phyloP scores from a whole-genome alignment of 2,888 invertebrate species.

The Philereme transversata region DNA sequence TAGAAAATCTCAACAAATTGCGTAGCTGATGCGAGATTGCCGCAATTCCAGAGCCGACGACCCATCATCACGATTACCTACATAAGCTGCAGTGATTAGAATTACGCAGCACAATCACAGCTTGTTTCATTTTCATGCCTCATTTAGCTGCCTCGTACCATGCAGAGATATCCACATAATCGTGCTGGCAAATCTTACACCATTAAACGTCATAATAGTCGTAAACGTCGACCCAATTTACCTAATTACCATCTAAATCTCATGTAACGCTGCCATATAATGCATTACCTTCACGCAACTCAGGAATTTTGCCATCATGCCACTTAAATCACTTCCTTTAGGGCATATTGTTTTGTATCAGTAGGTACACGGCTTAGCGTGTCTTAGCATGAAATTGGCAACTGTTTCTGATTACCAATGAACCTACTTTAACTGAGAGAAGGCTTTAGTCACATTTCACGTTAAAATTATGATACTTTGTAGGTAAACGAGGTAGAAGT shows the following conservation, averaged over 20 bases:
- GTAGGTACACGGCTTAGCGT: too few relatives aligned
- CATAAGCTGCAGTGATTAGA: conserved; percentile 12
- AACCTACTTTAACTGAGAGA: too few relatives aligned
- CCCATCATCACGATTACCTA: conserved; percentile 11
- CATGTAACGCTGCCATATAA: conserved; percentile 26
- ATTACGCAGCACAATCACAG: conserved; percentile 13
- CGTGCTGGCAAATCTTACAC: conserved; percentile 38
- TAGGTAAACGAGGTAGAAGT: conserved; percentile 90
- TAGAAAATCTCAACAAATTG: conserved; percentile 12
- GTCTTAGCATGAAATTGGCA: too few relatives aligned
- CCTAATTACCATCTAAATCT: conserved; percentile 32
- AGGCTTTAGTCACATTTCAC: not conserved
- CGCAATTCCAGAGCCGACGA: conserved; percentile 12
- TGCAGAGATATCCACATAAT: conserved; percentile 33
- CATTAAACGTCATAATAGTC: conserved; percentile 30
- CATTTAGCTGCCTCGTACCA: conserved; percentile 30
- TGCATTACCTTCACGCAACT: conserved; percentile 24
- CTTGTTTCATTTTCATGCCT: conserved; percentile 11
- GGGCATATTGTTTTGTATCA: too few relatives aligned
- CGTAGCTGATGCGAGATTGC: conserved; percentile 12
- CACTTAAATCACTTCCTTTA: too few relatives aligned
- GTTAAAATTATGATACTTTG: conserved; percentile 30
- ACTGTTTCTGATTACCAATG: too few relatives aligned
- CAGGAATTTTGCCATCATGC: not conserved
- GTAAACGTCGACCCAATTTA: conserved; percentile 32